Base-by-base conservation (phyloP, 2,888 invertebrate species). In the Rotaria magnacalcarata region DNA sequence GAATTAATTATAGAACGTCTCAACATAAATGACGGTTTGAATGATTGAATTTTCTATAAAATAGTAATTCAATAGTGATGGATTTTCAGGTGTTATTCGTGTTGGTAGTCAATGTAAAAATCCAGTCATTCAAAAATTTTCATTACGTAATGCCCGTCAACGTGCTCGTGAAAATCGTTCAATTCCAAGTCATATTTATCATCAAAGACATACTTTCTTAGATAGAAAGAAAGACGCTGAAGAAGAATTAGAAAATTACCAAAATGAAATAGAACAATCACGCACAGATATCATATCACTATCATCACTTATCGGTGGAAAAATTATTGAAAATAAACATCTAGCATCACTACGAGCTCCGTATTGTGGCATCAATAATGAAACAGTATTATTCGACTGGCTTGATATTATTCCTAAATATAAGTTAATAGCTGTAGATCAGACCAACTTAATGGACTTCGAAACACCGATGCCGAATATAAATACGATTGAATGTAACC, bases 41-140 rank as follows among this genome's bases (percentile, higher is more conserved):
- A 80, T 43, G 3, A 24, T 21, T 47, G 6, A 10, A 43, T 47
- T 47, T 75, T 43, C 43, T 8, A 43, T 43, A 47, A 10, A 24
- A 24, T 24, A 24, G 24, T 43, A 74, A 74, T 43, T 10, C 8
- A 24, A 24, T 8, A 21, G 43, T 47, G 14, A 27, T 52, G 52
- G 16, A 52, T 52, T 67, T 80, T 47, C 14, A 80, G 75, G 86
- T 80, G 54, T 87, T 34, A 86, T 87, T 34, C 84, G 88, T 80
- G 87, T 87, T 34, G 88, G 88, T 50, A 67, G 60, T 58, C 80
- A 86, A 54, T 87, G 84, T 58, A 74, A 87, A 84, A 88, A 87
- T 60, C 27, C 84, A 60, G 74, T 60, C 16, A 43, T 87, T 75
- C 50, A 86, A 27, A 16, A 74, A 41, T 87, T 84, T 86, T 84